phyloP scores from a whole-genome alignment of 2,113 vertebrate genomes.

The Pleuronectes platessa region DNA sequence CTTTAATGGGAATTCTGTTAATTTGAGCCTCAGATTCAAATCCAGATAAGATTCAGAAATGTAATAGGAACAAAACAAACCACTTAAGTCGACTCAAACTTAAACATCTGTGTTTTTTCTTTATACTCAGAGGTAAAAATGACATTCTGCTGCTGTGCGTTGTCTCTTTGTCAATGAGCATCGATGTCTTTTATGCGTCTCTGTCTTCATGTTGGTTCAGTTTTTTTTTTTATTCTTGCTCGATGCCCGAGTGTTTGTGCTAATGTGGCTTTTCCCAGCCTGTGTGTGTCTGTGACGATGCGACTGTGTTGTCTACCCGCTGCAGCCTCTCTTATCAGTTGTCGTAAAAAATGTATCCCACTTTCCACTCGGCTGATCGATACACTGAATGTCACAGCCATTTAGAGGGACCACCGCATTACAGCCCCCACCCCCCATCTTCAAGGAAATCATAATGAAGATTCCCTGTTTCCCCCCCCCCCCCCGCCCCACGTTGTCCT shows the following conservation, averaged over 20 bases:
- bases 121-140: constrained; percentile 22
- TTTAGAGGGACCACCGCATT: constrained; percentile 63
- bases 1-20: no score
- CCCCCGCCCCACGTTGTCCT: neutral
- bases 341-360: constrained; percentile 68
- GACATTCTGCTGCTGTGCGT: constrained; percentile 16
- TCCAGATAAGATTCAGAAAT: no score
- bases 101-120: neutral
- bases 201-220: neutral
- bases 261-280: neutral
- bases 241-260: constrained; percentile 30
- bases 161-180: constrained; percentile 19
- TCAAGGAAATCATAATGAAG: constrained; percentile 54
- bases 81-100: no score
- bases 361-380: constrained; percentile 71
- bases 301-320: constrained; percentile 24
- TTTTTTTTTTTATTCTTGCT: neutral
- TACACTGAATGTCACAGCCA: constrained; percentile 74
- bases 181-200: constrained; percentile 1
- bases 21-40: no score
- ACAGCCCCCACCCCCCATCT: constrained; percentile 15
- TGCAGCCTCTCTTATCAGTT: constrained; percentile 57
- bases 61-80: no score
- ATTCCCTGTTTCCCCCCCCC: constrained; percentile 34
- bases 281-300: constrained; percentile 7